Percentiles rank a stretch among this genome's conserved stretches.
Evolutionary conservation across 2,113 vertebrate genomes (phyloP).

Genomic region (Odocoileus hemionus): DNA sequence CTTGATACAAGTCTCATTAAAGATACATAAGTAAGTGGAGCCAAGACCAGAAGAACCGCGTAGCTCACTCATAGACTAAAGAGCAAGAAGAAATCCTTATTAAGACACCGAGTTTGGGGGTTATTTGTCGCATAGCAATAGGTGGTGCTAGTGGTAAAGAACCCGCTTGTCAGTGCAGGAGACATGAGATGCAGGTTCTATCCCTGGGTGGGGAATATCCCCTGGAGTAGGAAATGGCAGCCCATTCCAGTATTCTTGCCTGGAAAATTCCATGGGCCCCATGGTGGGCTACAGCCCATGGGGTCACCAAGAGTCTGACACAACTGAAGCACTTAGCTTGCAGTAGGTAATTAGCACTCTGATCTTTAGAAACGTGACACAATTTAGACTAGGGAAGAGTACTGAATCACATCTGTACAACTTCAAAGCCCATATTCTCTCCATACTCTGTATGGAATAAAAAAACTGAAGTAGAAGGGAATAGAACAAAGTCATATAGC

Average conservation of each 20-base stretch:
- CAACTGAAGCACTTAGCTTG: neutral
- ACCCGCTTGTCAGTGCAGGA: neutral
- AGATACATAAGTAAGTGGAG: neutral
- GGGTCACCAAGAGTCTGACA: neutral
- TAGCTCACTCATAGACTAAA: neutral
- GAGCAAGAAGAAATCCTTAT: neutral
- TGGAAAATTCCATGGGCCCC: neutral
- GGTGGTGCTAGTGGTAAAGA: neutral
- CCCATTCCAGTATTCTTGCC: neutral
- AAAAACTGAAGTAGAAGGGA: neutral
- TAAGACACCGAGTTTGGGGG: neutral
- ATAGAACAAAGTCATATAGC: neutral
- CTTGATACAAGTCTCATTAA: neutral
- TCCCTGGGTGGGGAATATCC: neutral
- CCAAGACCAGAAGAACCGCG: neutral
- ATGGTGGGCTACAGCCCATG: neutral
- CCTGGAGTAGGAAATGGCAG: neutral
- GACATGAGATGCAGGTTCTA: neutral
- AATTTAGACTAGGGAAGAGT: neutral
- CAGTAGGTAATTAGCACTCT: neutral
- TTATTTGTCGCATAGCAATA: neutral
- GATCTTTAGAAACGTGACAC: slow-evolving; percentile 9
- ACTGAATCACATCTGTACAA: neutral
- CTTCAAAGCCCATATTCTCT: neutral
- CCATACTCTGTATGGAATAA: neutral